These are phyloP conservation scores for Aurelia sp. DNA, from an alignment of 30 jellyfish, hydroid and myxozoan species.

Conservation along the genomic window DNA sequence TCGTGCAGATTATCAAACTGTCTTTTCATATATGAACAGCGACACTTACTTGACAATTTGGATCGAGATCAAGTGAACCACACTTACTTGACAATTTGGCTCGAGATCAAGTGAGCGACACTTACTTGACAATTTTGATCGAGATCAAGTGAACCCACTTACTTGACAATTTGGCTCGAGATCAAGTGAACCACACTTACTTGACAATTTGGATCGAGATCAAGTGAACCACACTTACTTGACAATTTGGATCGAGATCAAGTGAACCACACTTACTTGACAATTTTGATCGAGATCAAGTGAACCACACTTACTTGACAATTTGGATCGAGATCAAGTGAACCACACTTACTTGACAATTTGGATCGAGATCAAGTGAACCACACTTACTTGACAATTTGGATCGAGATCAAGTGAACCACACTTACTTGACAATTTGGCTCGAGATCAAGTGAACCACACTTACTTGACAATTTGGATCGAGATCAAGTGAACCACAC, in stretches of 20 bases:
- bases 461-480: slow-evolving; percentile 94
- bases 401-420: slow-evolving; percentile 93
- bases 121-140: slow-evolving; percentile 96
- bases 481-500: slow-evolving; percentile 82
- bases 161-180: slow-evolving; percentile 98
- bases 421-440: slow-evolving; percentile 90
- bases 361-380: slow-evolving; percentile 95
- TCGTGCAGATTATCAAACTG: no score
- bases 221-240: slow-evolving; percentile 86
- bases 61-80: slow-evolving; percentile 89
- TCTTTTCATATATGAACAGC: not conserved
- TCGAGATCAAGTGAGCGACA: slow-evolving; percentile 86
- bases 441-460: slow-evolving; percentile 85
- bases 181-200: slow-evolving; percentile 81
- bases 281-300: slow-evolving; percentile 95
- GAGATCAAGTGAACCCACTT: slow-evolving; percentile 78
- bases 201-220: slow-evolving; percentile 94
- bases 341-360: slow-evolving; percentile 84
- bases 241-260: slow-evolving; percentile 93
- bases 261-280: slow-evolving; percentile 85
- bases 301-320: slow-evolving; percentile 86
- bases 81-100: slow-evolving; percentile 91
- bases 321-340: slow-evolving; percentile 93
- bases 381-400: slow-evolving; percentile 81
- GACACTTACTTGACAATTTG: slow-evolving; percentile 86